These are phyloP conservation scores for Microhierax caerulescens DNA, from an alignment of 2,797 vertebrate species.

Conservation along the genomic window DNA sequence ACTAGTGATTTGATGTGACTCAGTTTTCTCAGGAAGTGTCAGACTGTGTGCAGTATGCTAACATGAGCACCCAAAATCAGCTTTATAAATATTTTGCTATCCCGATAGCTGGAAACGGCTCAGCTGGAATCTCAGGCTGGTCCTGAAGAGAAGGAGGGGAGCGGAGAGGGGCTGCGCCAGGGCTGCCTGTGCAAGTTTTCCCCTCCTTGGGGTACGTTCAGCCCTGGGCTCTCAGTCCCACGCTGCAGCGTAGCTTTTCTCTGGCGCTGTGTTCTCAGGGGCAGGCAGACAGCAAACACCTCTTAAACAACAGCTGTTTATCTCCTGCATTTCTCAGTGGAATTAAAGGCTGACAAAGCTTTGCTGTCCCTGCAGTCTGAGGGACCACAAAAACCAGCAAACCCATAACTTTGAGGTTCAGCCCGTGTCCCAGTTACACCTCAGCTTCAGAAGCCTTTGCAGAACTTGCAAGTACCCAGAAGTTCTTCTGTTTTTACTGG, in stretches of 20 bases:
- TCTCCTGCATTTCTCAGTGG: not conserved
- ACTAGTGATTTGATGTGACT: not conserved
- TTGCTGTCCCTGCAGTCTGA: not conserved
- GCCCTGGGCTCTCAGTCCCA: too few species aligned
- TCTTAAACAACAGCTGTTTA: not conserved
- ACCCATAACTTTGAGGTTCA: not conserved
- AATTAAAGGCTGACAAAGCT: not conserved
- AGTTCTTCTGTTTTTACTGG: not conserved
- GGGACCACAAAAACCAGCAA: not conserved
- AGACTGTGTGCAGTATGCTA: conserved; percentile 20
- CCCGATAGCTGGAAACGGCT: not conserved
- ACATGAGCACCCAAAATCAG: not conserved
- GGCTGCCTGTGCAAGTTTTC: not conserved
- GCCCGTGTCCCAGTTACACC: not conserved
- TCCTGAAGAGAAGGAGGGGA: not conserved
- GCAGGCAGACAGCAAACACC: not conserved
- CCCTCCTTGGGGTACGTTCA: not conserved
- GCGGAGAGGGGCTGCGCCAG: not conserved
- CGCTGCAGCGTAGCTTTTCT: not conserved
- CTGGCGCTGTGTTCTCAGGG: not conserved
- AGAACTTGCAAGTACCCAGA: not conserved
- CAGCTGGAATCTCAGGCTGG: not conserved
- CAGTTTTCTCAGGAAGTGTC: conserved; percentile 43
- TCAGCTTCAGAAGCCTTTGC: not conserved
- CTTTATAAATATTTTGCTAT: conserved; percentile 45